phyloP scores from a whole-genome alignment of 2,113 vertebrate genomes.

The Hyaena hyaena region DNA sequence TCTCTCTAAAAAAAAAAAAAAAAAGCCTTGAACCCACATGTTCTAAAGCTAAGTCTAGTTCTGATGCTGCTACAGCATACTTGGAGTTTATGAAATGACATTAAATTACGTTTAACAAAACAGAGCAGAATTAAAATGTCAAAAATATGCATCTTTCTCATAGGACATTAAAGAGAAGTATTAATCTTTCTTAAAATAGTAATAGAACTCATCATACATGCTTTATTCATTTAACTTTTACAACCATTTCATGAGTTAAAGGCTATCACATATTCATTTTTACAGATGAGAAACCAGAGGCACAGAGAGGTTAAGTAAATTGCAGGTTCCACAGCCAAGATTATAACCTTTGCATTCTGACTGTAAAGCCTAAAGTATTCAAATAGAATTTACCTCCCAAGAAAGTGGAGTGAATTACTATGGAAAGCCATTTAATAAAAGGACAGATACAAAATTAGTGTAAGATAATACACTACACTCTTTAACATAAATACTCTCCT shows the following conservation, averaged over 20 bases:
- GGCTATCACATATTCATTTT: not conserved
- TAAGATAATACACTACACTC: too few relatives aligned
- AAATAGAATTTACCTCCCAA: not conserved
- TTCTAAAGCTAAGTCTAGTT: not conserved
- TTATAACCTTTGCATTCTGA: not conserved
- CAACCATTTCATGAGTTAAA: not conserved
- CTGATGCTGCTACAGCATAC: not conserved
- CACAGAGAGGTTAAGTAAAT: not conserved
- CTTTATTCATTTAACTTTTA: not conserved
- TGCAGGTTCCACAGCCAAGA: not conserved
- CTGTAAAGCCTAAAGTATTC: not conserved
- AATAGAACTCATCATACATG: not conserved
- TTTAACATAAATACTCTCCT: conserved; percentile 16
- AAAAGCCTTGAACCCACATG: not conserved
- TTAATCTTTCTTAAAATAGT: not conserved
- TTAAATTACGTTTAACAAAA: conserved; percentile 6
- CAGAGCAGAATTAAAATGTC: not conserved
- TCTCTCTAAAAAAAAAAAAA: too few relatives aligned
- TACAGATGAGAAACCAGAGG: not conserved
- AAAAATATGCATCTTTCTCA: not conserved
- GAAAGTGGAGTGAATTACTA: not conserved
- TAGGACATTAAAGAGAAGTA: not conserved
- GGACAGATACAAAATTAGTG: not conserved
- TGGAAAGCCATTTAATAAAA: not conserved
- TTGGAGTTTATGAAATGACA: not conserved